phyloP scores from a whole-genome alignment of 2,113 vertebrate genomes.

The Amblyopsis rosae region DNA sequence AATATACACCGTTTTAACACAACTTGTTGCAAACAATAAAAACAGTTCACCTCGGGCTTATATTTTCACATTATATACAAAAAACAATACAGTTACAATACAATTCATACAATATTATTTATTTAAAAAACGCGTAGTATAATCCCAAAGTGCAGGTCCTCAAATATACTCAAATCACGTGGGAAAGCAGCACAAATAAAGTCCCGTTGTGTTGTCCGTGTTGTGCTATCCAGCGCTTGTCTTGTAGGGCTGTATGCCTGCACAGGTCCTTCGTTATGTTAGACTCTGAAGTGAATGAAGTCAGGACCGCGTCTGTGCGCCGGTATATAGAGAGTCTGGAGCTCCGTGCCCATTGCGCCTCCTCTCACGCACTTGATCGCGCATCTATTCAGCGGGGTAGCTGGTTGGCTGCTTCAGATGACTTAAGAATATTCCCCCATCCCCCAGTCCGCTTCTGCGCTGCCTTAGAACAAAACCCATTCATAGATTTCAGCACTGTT shows the following conservation, averaged over 20 bases:
- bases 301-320: conserved; percentile 56
- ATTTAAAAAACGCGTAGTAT: conserved; percentile 28
- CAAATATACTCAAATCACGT: conserved; percentile 18
- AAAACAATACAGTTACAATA: not conserved
- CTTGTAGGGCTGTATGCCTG: conserved; percentile 34
- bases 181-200: conserved; percentile 22
- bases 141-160: conserved; percentile 66
- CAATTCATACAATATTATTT: conserved; percentile 6
- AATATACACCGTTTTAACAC: not conserved
- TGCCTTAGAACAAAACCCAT: conserved; percentile 9
- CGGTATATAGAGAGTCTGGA: conserved; percentile 66
- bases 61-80: not conserved
- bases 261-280: conserved; percentile 51
- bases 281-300: conserved; percentile 69
- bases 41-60: conserved; percentile 7
- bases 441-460: conserved; percentile 34
- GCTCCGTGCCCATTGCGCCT: conserved; percentile 72
- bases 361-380: conserved; percentile 69
- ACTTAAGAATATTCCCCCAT: conserved; percentile 56
- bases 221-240: conserved; percentile 53
- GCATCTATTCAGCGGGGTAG: conserved; percentile 64
- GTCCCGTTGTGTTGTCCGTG: conserved; percentile 39
- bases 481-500: not conserved
- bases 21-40: conserved; percentile 7
- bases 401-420: conserved; percentile 71